Evolutionary conservation across 2,797 vertebrate species (phyloP).

Genomic region (Gobionotothen gibberifrons): DNA sequence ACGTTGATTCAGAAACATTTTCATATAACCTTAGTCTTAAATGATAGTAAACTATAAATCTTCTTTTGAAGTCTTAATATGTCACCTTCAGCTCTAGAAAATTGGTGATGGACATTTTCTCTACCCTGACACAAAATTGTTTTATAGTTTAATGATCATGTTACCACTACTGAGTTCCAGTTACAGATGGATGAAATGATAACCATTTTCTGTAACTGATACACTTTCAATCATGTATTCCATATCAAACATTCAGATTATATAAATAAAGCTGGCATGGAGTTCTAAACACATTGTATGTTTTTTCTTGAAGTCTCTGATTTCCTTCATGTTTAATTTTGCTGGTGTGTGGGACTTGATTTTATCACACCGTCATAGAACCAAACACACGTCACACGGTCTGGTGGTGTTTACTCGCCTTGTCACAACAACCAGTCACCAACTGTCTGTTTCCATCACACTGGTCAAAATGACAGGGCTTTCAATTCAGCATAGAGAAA

Average conservation of each 20-base stretch:
- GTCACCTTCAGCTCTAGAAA: not conserved
- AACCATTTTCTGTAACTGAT: not conserved
- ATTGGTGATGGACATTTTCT: no score
- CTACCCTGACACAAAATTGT: no score
- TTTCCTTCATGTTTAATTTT: slow-evolving; percentile 32
- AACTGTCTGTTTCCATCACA: slow-evolving; percentile 52
- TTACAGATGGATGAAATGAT: not conserved
- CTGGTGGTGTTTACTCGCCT: slow-evolving; percentile 62
- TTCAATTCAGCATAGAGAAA: slow-evolving; percentile 31
- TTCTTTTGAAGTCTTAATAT: not conserved
- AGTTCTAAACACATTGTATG: not conserved
- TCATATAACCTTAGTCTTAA: not conserved
- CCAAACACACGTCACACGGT: slow-evolving; percentile 58
- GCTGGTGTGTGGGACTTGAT: slow-evolving; percentile 37
- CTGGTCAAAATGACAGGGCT: slow-evolving; percentile 44
- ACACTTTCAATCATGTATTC: not conserved
- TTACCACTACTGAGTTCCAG: not conserved
- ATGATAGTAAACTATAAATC: not conserved
- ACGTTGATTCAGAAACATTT: not conserved
- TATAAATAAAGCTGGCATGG: not conserved
- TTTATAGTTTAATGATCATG: not conserved
- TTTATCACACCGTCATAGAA: slow-evolving; percentile 46
- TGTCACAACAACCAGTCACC: slow-evolving; percentile 72
- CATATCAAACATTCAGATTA: not conserved
- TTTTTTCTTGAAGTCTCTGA: not conserved